Percentiles rank a stretch among this genome's conserved stretches.
Evolutionary conservation across 2,797 vertebrate species (phyloP).

Genomic region (Periparus ater): DNA sequence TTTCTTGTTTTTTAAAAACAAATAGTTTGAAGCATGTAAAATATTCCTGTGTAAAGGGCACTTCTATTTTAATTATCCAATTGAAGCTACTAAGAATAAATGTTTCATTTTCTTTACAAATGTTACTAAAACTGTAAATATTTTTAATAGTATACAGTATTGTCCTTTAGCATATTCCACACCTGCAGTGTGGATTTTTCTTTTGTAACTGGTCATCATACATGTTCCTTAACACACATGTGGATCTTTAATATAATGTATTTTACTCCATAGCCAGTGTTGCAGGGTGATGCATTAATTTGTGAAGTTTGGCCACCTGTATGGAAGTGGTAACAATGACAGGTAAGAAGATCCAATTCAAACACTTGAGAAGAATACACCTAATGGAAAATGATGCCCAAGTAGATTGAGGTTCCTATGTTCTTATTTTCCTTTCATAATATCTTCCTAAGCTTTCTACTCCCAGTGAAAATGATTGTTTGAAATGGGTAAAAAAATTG

Average conservation of each 20-base stretch:
- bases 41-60: background rate
- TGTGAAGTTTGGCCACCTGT: background rate
- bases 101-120: background rate
- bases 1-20: background rate
- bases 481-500: background rate
- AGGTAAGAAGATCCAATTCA: background rate
- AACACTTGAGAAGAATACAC: background rate
- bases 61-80: background rate
- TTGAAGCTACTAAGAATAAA: background rate
- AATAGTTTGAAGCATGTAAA: background rate
- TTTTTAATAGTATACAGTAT: background rate
- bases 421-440: background rate
- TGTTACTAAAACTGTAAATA: background rate
- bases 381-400: background rate
- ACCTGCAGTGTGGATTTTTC: background rate
- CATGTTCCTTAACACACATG: background rate
- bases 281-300: background rate
- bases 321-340: background rate
- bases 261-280: background rate
- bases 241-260: background rate
- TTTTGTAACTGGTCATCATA: background rate
- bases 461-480: background rate
- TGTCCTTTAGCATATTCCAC: background rate
- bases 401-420: background rate
- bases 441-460: background rate